Percentiles rank a stretch among this genome's conserved stretches.
These are phyloP conservation scores for Lepidiolamprologus cunningtoni DNA, from an alignment of 2,113 vertebrate genomes.

Conservation along the genomic window DNA sequence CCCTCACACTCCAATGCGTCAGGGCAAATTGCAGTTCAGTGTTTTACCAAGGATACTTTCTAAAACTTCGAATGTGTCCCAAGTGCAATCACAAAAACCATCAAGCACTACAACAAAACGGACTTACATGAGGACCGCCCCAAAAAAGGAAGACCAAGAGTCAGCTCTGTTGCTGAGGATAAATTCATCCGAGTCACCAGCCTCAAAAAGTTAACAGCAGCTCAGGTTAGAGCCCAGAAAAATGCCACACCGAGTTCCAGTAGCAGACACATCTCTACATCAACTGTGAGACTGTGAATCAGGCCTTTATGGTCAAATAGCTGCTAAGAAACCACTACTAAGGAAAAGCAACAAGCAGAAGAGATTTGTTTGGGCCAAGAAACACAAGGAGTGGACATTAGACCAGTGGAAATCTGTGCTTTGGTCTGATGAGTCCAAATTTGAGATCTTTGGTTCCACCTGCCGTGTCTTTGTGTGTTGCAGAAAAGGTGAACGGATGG, in stretches of 20 bases:
- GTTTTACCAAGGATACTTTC: neutral
- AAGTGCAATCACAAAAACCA: neutral
- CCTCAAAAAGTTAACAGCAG: neutral
- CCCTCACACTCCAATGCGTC: neutral
- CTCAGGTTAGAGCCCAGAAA: too few relatives aligned
- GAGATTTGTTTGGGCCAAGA: neutral
- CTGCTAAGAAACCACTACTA: neutral
- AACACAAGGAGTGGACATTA: neutral
- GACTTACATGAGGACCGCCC: neutral
- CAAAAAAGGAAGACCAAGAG: neutral
- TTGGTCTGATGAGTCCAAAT: rapidly evolving
- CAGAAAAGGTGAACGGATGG: neutral
- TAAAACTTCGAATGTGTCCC: neutral
- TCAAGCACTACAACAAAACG: neutral
- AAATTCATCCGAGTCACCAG: neutral
- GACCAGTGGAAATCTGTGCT: neutral
- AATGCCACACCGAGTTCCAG: too few relatives aligned
- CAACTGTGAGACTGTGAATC: neutral
- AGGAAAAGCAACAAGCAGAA: neutral
- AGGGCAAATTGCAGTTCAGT: neutral
- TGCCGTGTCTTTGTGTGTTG: rapidly evolving
- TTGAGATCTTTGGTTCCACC: neutral
- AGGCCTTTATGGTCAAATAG: neutral
- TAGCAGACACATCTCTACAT: too few relatives aligned
- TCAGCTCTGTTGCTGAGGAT: neutral